phyloP scores from a whole-genome alignment of 1,140 invertebrate species.

The Drosophila eugracilis region DNA sequence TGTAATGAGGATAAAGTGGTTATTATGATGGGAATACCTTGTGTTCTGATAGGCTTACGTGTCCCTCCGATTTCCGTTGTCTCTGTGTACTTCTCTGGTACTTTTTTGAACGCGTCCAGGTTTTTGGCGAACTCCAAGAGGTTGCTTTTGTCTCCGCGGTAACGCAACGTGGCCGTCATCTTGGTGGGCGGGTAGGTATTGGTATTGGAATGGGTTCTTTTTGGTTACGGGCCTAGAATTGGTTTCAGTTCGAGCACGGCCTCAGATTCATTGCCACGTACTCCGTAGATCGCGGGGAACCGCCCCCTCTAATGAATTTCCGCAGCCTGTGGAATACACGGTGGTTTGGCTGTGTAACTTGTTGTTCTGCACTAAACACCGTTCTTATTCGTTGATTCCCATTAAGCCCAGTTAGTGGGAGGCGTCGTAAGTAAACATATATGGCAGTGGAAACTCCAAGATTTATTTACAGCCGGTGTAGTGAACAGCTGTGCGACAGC shows the following conservation, averaged over 20 bases:
- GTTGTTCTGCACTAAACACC: no score
- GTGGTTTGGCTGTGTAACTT: neutral
- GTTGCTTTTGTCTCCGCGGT: constrained; percentile 87
- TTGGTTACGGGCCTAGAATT: neutral
- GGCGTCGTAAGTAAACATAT: constrained; percentile 1
- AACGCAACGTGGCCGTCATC: constrained; percentile 85
- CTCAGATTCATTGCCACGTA: constrained; percentile 27
- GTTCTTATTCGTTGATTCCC: neutral
- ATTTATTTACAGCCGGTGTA: constrained; percentile 5
- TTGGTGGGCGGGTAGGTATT: neutral
- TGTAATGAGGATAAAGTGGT: constrained; percentile 67
- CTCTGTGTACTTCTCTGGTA: constrained; percentile 93
- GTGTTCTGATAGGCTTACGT: constrained; percentile 86
- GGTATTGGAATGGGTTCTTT: neutral
- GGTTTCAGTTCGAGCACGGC: no score
- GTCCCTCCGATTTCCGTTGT: constrained; percentile 93
- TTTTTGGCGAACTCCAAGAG: constrained; percentile 91
- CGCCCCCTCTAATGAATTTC: neutral
- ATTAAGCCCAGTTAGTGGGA: neutral
- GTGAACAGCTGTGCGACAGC: neutral
- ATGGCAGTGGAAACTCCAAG: neutral
- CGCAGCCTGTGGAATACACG: neutral
- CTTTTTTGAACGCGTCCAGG: constrained; percentile 95
- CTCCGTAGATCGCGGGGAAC: neutral
- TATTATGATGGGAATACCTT: neutral